phyloP scores from a whole-genome alignment of 1,140 invertebrate genomes.

The Ceratitis capitata region DNA sequence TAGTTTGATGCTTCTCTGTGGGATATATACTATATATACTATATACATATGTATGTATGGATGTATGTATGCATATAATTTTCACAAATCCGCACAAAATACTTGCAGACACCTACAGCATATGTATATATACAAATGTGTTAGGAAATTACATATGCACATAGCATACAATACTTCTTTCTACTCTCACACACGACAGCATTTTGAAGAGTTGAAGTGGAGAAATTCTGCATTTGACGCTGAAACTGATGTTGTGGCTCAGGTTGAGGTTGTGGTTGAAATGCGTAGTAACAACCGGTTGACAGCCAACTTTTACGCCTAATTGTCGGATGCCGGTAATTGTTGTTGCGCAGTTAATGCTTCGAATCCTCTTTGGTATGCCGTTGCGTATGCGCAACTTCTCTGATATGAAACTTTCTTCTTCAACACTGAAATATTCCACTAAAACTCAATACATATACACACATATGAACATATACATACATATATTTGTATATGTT shows the following conservation, averaged over 20 bases:
- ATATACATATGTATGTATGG: no score
- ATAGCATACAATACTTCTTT: not conserved
- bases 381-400: conserved; percentile 12
- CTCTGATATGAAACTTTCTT: not conserved
- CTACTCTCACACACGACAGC: not conserved
- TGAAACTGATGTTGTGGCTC: conserved; percentile 29
- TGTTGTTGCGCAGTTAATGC: conserved; percentile 28
- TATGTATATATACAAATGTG: no score
- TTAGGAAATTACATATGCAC: not conserved
- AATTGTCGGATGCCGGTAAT: conserved; percentile 20
- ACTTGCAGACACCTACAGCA: not conserved
- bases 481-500: not conserved
- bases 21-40: no score
- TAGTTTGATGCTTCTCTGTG: no score
- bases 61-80: not conserved
- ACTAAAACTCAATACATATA: not conserved
- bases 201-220: not conserved
- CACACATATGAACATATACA: not conserved
- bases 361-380: conserved; percentile 9
- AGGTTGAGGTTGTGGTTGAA: conserved; percentile 25
- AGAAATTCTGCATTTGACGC: not conserved
- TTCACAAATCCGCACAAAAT: not conserved
- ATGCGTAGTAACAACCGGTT: conserved; percentile 25
- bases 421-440: not conserved
- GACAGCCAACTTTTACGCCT: conserved; percentile 34